A percentile compares a stretch with the other conserved stretches of the same genome.
Evolutionary conservation across 2,888 invertebrate genomes (phyloP).

Genomic region (Polyploca ridens): DNA sequence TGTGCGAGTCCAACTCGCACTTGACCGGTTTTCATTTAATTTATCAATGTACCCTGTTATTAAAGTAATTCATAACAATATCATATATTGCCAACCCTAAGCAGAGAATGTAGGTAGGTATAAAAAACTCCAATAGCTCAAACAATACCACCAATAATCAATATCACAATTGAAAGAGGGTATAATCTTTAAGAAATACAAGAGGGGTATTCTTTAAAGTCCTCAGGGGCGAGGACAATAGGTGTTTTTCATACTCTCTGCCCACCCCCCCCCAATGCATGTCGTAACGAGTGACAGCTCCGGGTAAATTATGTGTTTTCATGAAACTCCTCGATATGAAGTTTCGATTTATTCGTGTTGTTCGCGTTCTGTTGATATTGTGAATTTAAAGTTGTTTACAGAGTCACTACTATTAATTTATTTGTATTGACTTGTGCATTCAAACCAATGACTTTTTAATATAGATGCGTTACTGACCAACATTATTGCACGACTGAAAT

Average conservation of each 20-base stretch:
- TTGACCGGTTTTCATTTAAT: no score
- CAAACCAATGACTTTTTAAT: no score
- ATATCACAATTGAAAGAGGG: slow-evolving; percentile 43
- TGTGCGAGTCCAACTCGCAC: no score
- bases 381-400: not conserved
- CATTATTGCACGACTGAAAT: no score
- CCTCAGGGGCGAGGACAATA: slow-evolving; percentile 47
- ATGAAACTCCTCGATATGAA: slow-evolving; percentile 16
- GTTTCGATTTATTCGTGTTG: slow-evolving; percentile 10
- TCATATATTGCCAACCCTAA: not conserved
- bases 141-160: slow-evolving; percentile 47
- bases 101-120: not conserved
- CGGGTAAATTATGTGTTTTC: slow-evolving; percentile 38
- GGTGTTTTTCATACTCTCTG: slow-evolving; percentile 50
- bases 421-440: not conserved
- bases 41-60: no score
- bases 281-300: slow-evolving; percentile 28
- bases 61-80: not conserved
- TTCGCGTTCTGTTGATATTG: slow-evolving; percentile 6
- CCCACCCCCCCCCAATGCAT: slow-evolving; percentile 26
- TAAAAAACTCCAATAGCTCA: not conserved
- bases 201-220: slow-evolving; percentile 47
- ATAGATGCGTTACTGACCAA: no score
- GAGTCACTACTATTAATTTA: not conserved
- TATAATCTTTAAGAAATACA: slow-evolving; percentile 47